A percentile compares a stretch with the other conserved stretches of the same genome.
These are phyloP conservation scores for Eufriesea mexicana DNA, from an alignment of 1,140 invertebrate species.

Conservation along the genomic window DNA sequence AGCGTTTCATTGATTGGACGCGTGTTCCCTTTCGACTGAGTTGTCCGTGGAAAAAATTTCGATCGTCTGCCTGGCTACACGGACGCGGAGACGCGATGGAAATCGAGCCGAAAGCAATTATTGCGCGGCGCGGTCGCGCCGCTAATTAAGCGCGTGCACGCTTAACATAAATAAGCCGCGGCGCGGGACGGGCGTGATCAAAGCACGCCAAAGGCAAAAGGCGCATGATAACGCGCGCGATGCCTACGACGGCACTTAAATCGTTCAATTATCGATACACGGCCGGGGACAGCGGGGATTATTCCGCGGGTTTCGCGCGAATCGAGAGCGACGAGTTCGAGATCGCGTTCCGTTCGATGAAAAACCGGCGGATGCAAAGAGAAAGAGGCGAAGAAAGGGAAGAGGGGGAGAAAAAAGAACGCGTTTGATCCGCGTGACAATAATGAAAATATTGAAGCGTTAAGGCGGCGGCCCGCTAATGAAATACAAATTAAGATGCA, in stretches of 20 bases:
- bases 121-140: constrained; percentile 44
- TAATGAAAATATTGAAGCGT: constrained; percentile 42
- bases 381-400: no score
- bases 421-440: constrained; percentile 43
- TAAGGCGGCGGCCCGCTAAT: constrained; percentile 24
- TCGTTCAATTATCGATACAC: constrained; percentile 51
- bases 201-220: constrained; percentile 35
- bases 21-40: background rate
- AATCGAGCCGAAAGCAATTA: constrained; percentile 66
- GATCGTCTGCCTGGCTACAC: background rate
- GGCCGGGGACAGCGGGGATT: constrained; percentile 3
- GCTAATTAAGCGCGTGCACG: constrained; percentile 49
- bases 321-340: constrained; percentile 22
- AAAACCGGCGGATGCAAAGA: background rate
- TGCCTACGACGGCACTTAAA: constrained; percentile 35
- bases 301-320: constrained; percentile 10
- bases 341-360: no score
- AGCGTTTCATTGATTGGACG: background rate
- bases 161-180: constrained; percentile 59
- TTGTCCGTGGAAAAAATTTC: background rate
- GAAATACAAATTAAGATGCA: constrained; percentile 47
- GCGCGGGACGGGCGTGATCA: constrained; percentile 1
- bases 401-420: background rate
- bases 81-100: constrained; percentile 1
- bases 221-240: constrained; percentile 18